phyloP scores from a whole-genome alignment of 2,888 invertebrate genomes.

The Lasioglossum leucozonium region DNA sequence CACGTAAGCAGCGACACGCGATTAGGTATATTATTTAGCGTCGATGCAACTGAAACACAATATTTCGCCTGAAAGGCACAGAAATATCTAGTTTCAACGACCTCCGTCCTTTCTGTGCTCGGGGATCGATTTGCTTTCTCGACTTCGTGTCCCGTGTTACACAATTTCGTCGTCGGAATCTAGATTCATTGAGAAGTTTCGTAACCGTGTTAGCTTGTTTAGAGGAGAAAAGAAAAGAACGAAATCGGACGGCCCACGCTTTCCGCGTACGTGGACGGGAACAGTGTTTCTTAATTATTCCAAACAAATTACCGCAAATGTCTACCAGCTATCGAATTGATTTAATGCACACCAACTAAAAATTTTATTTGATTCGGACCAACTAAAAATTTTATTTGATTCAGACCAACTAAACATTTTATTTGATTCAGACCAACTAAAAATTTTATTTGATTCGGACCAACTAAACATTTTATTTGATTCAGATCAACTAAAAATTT shows the following conservation, averaged over 20 bases:
- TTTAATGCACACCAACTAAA: neutral
- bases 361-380: neutral
- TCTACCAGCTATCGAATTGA: neutral
- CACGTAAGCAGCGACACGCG: conserved; percentile 13
- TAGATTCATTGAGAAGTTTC: conserved; percentile 73
- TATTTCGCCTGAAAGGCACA: conserved; percentile 23
- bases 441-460: neutral
- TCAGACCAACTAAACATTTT: no score
- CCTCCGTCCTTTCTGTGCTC: conserved; percentile 33
- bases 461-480: neutral
- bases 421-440: neutral
- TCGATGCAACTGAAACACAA: conserved; percentile 26
- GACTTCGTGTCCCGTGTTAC: conserved; percentile 33
- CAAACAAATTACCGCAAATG: neutral
- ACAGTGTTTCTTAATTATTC: conserved; percentile 33
- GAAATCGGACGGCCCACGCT: conserved; percentile 56
- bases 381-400: neutral
- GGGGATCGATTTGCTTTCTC: conserved; percentile 52
- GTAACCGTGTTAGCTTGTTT: conserved; percentile 64
- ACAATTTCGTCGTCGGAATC: conserved; percentile 64
- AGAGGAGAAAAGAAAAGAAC: conserved; percentile 68
- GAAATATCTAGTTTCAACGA: conserved; percentile 53
- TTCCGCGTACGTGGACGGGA: neutral
- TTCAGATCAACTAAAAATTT: neutral
- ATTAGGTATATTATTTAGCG: conserved; percentile 42